Conservation (phyloP, 2,888 invertebrate genomes). For the Opisthograptis luteolata region DNA sequence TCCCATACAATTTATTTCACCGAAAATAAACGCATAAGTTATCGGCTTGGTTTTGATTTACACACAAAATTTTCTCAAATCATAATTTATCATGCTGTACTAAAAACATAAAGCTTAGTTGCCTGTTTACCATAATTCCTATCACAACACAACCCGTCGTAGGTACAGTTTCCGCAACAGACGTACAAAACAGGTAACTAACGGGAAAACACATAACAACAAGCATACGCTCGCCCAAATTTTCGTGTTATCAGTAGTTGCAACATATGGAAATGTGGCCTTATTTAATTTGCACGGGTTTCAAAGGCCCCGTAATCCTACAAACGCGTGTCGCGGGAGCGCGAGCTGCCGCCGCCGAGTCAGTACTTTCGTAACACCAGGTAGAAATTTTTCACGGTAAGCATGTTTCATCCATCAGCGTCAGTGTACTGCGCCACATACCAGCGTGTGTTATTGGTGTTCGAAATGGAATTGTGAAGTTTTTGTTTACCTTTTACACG, state of each 20-base stretch:
- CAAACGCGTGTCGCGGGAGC: conserved; percentile 44
- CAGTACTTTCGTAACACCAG: conserved; percentile 32
- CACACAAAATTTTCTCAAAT: no score
- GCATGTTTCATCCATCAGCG: conserved; percentile 41
- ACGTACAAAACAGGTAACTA: conserved; percentile 14
- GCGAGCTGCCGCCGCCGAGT: conserved; percentile 21
- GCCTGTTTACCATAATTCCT: conserved; percentile 5
- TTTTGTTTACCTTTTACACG: not conserved
- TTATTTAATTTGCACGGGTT: conserved; percentile 46
- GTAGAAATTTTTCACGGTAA: conserved; percentile 34
- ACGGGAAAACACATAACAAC: conserved; percentile 18
- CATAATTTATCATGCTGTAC: no score
- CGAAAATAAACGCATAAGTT: no score
- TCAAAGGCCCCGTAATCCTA: conserved; percentile 38
- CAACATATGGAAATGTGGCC: conserved; percentile 35
- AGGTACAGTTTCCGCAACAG: conserved; percentile 5
- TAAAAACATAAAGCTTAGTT: no score
- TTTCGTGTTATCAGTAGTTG: conserved; percentile 35
- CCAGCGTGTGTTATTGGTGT: conserved; percentile 29
- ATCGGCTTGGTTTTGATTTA: no score
- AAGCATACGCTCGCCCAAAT: conserved; percentile 23
- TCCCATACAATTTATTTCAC: no score
- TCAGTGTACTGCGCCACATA: conserved; percentile 20
- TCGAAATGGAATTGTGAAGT: conserved; percentile 27
- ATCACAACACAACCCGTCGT: conserved; percentile 1